phyloP scores from a whole-genome alignment of 2,113 vertebrate species.

The Brienomyrus longianalis region DNA sequence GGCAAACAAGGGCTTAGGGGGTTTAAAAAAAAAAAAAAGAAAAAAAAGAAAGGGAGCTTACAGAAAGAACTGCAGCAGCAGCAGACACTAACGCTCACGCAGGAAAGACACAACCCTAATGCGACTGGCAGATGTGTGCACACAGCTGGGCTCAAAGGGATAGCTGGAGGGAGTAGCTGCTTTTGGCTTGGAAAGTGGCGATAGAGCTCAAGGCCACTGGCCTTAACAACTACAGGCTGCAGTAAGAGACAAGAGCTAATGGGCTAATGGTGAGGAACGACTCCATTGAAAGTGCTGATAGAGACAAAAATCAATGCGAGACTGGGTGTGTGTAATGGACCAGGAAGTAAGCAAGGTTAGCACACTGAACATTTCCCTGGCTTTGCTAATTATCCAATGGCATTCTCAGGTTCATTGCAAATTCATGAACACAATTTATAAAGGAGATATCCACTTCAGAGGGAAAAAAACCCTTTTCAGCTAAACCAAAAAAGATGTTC shows the following conservation, averaged over 20 bases:
- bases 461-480: background rate
- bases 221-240: background rate
- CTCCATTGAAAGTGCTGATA: conserved; percentile 6
- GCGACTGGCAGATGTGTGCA: background rate
- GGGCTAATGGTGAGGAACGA: background rate
- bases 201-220: background rate
- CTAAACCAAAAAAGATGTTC: conserved; percentile 25
- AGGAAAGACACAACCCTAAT: background rate
- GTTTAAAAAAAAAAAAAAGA: background rate
- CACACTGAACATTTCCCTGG: background rate
- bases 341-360: conserved; percentile 4
- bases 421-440: background rate
- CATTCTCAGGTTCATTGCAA: background rate
- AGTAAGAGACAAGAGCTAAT: background rate
- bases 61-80: background rate
- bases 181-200: background rate
- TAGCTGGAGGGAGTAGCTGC: background rate
- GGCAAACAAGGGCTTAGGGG: background rate
- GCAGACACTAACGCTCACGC: background rate
- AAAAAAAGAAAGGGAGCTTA: background rate
- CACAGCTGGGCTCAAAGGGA: background rate
- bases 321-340: background rate
- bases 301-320: background rate
- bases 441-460: conserved; percentile 8
- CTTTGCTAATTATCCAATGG: background rate